Base-by-base conservation (phyloP, 2,888 invertebrate species). In the Polia nebulosa region DNA sequence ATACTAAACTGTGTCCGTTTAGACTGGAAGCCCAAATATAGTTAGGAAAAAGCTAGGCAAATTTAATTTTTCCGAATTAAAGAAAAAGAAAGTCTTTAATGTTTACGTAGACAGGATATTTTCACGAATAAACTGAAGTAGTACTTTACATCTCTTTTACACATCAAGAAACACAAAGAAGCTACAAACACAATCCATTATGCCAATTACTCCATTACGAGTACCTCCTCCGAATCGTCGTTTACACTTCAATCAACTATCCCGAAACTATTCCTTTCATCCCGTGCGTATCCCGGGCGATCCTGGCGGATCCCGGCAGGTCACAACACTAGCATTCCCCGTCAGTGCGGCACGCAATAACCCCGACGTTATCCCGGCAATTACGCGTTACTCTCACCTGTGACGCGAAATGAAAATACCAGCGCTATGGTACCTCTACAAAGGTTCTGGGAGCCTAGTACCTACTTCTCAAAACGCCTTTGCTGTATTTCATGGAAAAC, bases 331-430 rank as follows among this genome's bases (percentile, higher is more conserved):
- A 78, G 71, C 72, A 71, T 76, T 77, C 81, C 82, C 82, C 77
- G 85, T 83, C 85, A 83, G 83, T 73, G 59, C 65, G 85, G 85
- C 85, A 87, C 85, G 89, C 88, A 90, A 90, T 90, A 91, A 89
- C 81, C 85, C 80, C 77, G 83, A 65, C 87, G 85, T 85, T 87
- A 87, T 85, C 84, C 83, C 84, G 87, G 85, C 89, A 90, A 90
- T 91, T 90, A 90, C 88, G 75, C 82, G 81, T 86, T 81, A 81
- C 86, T 80, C 85, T 89, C 91, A 91, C 91, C 90, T 91, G 91
- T 89, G 89, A 88, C 88, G 85, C 87, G 79, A 88, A 90, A 89
- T 89, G 91, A 91, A 91, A 83, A 91, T 91, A 91, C 90, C 90
- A 87, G 87, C 75, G 76, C 78, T 58, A 75, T 78, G 76, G 72